Conservation (phyloP, 2,113 vertebrate genomes). For the Drymodes brunneopygia region DNA sequence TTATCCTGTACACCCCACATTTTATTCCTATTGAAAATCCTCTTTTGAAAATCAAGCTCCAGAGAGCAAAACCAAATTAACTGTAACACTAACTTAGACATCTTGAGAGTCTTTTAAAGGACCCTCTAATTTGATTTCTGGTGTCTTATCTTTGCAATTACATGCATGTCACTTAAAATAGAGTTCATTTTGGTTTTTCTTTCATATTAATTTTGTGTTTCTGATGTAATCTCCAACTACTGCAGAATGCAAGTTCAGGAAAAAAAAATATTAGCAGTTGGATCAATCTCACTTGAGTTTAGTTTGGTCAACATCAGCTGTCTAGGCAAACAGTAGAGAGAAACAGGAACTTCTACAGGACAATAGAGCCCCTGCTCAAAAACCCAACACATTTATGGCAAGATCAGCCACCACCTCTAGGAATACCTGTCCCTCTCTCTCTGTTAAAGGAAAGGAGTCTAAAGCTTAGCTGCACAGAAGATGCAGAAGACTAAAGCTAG, state of each 20-base stretch:
- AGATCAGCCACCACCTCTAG: background rate
- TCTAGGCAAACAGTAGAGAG: background rate
- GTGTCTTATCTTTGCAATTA: background rate
- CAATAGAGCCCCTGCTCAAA: background rate
- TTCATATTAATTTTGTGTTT: background rate
- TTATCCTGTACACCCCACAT: background rate
- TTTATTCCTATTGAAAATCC: background rate
- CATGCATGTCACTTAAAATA: background rate
- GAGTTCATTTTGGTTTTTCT: background rate
- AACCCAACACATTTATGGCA: background rate
- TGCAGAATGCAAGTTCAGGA: background rate
- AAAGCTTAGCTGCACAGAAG: background rate
- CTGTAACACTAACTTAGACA: background rate
- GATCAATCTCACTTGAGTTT: background rate
- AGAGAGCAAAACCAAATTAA: background rate
- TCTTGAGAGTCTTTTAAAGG: background rate
- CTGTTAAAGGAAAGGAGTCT: background rate
- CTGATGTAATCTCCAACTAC: background rate
- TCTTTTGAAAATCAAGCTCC: background rate
- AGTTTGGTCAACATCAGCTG: background rate
- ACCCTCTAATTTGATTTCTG: background rate
- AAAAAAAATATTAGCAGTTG: background rate
- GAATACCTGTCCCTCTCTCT: background rate
- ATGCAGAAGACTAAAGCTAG: background rate
- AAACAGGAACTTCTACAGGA: background rate